A percentile compares a stretch with the other conserved stretches of the same genome.
These are phyloP conservation scores for Battus philenor DNA, from an alignment of 1,140 invertebrate species.

Conservation along the genomic window DNA sequence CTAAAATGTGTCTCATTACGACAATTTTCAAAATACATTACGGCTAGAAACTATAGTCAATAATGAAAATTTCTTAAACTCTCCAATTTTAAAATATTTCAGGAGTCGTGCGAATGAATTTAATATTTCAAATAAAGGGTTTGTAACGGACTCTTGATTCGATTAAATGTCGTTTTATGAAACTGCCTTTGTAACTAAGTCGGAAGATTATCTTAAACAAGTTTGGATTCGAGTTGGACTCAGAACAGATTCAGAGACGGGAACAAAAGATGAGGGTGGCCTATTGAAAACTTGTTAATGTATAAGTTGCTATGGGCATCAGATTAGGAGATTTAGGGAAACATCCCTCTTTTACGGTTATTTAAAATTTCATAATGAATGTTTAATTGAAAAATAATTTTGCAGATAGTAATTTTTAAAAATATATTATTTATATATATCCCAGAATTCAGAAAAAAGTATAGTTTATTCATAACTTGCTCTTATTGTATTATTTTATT, in stretches of 20 bases:
- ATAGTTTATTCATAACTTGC: too few species aligned
- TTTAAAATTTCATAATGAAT: neutral
- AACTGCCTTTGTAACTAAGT: slow-evolving; percentile 6
- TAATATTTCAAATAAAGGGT: slow-evolving; percentile 5
- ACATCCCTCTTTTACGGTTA: neutral
- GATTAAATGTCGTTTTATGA: slow-evolving; percentile 1
- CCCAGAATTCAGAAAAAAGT: too few species aligned
- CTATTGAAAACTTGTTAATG: slow-evolving; percentile 9
- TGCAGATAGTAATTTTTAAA: too few species aligned
- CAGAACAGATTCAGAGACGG: neutral
- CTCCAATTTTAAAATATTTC: too few species aligned
- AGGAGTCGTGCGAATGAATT: too few species aligned
- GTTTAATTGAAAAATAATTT: neutral
- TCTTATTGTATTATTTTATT: too few species aligned
- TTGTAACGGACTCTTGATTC: slow-evolving; percentile 9
- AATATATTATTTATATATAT: too few species aligned
- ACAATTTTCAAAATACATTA: too few species aligned
- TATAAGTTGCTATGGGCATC: neutral
- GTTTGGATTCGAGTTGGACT: slow-evolving; percentile 6
- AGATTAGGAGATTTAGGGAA: neutral
- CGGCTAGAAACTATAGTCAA: too few species aligned
- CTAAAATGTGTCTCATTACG: too few species aligned
- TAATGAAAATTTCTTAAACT: too few species aligned
- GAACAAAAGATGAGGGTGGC: slow-evolving; percentile 8
- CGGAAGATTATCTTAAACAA: slow-evolving; percentile 12